Percentiles rank a stretch among this genome's conserved stretches.
These are phyloP conservation scores for Cynoglossus semilaevis DNA, from an alignment of 2,113 vertebrate species.

Conservation along the genomic window DNA sequence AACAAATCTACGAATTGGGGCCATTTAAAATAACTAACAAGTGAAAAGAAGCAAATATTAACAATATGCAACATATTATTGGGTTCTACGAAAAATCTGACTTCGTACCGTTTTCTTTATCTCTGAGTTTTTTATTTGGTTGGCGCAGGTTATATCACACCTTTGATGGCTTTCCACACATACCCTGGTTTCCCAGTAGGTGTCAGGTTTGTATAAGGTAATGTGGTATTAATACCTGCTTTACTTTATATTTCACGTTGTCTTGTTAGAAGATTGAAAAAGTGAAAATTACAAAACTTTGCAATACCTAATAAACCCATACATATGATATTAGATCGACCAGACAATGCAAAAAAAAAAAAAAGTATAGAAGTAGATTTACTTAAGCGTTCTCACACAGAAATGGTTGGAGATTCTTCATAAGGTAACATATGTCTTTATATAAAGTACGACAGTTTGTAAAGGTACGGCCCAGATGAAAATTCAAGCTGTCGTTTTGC, in stretches of 20 bases:
- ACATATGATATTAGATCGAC: too few relatives aligned
- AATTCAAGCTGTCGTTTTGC: too few relatives aligned
- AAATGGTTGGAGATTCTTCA: too few relatives aligned
- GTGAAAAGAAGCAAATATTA: neutral
- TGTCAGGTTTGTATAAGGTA: constrained; percentile 73
- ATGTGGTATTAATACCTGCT: neutral
- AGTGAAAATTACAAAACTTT: too few relatives aligned
- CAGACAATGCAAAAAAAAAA: too few relatives aligned
- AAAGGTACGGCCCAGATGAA: too few relatives aligned
- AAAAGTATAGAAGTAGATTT: too few relatives aligned
- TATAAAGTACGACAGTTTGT: too few relatives aligned
- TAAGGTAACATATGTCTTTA: too few relatives aligned
- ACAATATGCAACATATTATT: neutral
- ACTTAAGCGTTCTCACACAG: too few relatives aligned
- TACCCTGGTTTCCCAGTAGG: constrained; percentile 67
- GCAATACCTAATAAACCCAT: too few relatives aligned
- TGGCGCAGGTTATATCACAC: neutral
- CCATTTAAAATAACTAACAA: neutral
- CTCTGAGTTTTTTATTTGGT: neutral
- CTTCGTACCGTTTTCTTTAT: neutral
- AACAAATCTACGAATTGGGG: neutral
- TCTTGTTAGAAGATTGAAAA: neutral
- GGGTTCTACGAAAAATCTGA: neutral
- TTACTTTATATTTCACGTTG: neutral
- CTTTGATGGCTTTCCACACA: neutral